Conservation (phyloP, 2,888 invertebrate genomes). For the Maniola hyperantus region DNA sequence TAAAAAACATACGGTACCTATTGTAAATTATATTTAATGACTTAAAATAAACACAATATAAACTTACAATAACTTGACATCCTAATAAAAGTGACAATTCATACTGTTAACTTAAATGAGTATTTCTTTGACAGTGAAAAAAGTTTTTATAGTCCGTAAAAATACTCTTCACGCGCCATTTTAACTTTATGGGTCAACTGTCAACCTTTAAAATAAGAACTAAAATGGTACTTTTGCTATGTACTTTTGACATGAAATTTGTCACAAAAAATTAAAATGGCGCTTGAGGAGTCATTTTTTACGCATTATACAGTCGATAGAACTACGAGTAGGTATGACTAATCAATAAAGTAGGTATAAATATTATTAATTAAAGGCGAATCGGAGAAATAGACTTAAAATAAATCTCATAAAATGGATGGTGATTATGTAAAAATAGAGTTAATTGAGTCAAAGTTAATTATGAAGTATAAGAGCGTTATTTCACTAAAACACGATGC, state of each 20-base stretch:
- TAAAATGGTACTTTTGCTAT: too few relatives aligned
- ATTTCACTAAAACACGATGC: neutral
- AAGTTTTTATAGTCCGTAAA: slow-evolving; percentile 46
- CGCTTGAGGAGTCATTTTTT: too few relatives aligned
- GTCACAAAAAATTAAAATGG: too few relatives aligned
- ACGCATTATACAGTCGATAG: slow-evolving; percentile 51
- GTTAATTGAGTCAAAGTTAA: neutral
- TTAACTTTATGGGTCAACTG: too few relatives aligned
- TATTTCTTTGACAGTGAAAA: slow-evolving; percentile 41
- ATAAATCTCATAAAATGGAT: neutral
- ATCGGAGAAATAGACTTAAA: slow-evolving; percentile 20
- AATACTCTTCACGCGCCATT: too few relatives aligned
- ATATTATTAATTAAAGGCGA: slow-evolving; percentile 44
- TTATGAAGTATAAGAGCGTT: neutral
- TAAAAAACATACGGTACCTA: neutral
- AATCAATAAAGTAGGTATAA: slow-evolving; percentile 48
- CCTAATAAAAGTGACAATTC: slow-evolving; percentile 35
- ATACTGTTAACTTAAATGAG: slow-evolving; percentile 38
- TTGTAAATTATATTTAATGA: slow-evolving; percentile 49
- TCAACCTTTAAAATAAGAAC: too few relatives aligned
- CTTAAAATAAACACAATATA: slow-evolving; percentile 54
- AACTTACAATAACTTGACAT: slow-evolving; percentile 49
- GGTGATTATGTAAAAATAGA: neutral
- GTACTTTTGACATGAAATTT: too few relatives aligned
- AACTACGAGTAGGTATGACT: slow-evolving; percentile 50